Conservation (phyloP, 2,113 vertebrate genomes). For the Rattus rattus region DNA sequence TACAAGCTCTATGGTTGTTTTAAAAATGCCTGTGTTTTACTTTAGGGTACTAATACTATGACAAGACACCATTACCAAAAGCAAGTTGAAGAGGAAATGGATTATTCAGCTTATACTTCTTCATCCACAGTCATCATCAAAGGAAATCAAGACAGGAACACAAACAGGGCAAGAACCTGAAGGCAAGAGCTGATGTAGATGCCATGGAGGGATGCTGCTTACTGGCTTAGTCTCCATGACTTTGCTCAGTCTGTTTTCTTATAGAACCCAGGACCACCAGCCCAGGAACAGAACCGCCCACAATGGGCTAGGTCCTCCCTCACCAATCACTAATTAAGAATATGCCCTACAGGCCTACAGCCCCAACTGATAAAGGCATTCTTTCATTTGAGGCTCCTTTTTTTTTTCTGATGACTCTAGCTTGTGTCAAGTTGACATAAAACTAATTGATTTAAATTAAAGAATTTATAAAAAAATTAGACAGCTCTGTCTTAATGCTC, state of each 20-base stretch:
- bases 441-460: neutral
- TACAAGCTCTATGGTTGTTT: slow-evolving; percentile 77
- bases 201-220: neutral
- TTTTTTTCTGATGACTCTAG: neutral
- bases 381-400: neutral
- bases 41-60: slow-evolving; percentile 62
- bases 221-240: neutral
- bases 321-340: neutral
- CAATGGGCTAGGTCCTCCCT: neutral
- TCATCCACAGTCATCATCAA: neutral
- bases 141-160: neutral
- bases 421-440: neutral
- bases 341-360: neutral
- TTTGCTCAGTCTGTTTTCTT: neutral
- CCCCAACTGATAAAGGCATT: neutral
- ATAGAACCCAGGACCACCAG: neutral
- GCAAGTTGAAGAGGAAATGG: neutral
- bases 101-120: neutral
- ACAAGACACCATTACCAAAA: neutral
- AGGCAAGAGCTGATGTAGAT: neutral
- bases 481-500: slow-evolving; percentile 74
- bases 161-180: neutral
- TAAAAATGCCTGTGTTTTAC: slow-evolving; percentile 71
- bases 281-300: neutral
- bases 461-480: neutral